Evolutionary conservation across 2,888 invertebrate genomes (phyloP), one percentile per base, ranked within the genome.

Genomic region (Sinhomidia bicolor): DNA sequence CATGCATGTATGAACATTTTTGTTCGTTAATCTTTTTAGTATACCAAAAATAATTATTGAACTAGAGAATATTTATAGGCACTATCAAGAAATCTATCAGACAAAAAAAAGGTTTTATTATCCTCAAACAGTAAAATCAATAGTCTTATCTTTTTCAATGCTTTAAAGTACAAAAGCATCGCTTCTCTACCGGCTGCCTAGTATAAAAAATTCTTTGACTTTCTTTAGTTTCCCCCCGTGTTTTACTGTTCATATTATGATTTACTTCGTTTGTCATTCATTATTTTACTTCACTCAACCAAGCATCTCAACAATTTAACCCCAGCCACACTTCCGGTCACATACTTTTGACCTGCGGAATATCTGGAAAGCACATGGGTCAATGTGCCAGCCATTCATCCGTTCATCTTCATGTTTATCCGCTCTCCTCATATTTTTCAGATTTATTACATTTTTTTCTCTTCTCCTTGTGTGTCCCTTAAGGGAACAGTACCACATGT

Each of bases 321-420:
- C 92, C 88, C 89, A 89, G 91, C 89, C 92, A 91, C 92, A 91
- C 92, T 92, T 92, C 92, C 92, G 92, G 92, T 92, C 92, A 91
- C 91, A 91, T 91, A 90, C 32, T 88, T 91, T 91, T 92, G 92
- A 92, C 92, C 92, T 20, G 65, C 65, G 9, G 65, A 65, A n/a
- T 90, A 90, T 91, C 92, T 92, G 92, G 91, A 90, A 90, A 89
- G 91, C 92, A 92, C 90, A 91, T 92, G 92, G 92, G 92, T 92
- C 92, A 92, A 91, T 87, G 87, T 85, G 84, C 85, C 83, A 80
- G 84, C 88, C 90, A 90, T 89, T 89, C 89, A 89, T 86, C 89
- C 88, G 86, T 83, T 87, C 85, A 78, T 85, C 80, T 88, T 89
- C 76, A 51, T 62, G 36, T 47, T 62, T 65, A 80, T 78, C 47